Evolutionary conservation across 2,888 invertebrate species (phyloP).

Genomic region (Chydorus sphaericus): DNA sequence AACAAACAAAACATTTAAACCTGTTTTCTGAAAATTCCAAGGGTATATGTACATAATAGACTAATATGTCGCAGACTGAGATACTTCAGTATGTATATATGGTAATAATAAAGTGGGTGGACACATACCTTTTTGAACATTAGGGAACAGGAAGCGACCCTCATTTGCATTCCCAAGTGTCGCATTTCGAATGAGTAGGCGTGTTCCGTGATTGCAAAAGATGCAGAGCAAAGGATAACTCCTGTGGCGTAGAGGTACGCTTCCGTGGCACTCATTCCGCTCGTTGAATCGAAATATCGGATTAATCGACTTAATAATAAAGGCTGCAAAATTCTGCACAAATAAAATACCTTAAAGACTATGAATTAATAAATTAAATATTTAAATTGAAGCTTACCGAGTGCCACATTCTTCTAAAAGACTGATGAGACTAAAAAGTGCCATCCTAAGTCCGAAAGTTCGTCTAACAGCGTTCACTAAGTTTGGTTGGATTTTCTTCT

Average conservation of each 20-base stretch:
- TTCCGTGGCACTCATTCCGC: slow-evolving; percentile 34
- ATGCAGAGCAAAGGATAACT: slow-evolving; percentile 54
- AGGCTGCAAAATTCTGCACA: slow-evolving; percentile 45
- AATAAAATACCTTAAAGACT: slow-evolving; percentile 1
- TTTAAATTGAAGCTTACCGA: too few species aligned
- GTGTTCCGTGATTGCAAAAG: slow-evolving; percentile 67
- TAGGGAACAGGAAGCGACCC: slow-evolving; percentile 65
- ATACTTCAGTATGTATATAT: too few species aligned
- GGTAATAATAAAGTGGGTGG: too few species aligned
- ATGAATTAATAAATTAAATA: background rate
- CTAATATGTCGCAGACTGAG: too few species aligned
- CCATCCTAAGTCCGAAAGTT: background rate
- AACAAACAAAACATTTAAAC: too few species aligned
- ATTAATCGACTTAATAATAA: slow-evolving; percentile 47
- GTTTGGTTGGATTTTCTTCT: background rate
- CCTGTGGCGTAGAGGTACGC: slow-evolving; percentile 63
- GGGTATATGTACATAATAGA: too few species aligned
- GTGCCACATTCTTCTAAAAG: background rate
- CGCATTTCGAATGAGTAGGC: slow-evolving; percentile 72
- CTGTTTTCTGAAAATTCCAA: too few species aligned
- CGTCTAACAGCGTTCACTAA: background rate
- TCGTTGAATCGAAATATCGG: slow-evolving; percentile 43
- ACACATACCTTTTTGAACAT: slow-evolving; percentile 63
- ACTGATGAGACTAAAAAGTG: background rate
- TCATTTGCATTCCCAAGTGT: slow-evolving; percentile 56